Percentiles rank a stretch among this genome's conserved stretches.
Conservation (phyloP, 2,113 vertebrate genomes). For the Sakesphorus luctuosus region DNA sequence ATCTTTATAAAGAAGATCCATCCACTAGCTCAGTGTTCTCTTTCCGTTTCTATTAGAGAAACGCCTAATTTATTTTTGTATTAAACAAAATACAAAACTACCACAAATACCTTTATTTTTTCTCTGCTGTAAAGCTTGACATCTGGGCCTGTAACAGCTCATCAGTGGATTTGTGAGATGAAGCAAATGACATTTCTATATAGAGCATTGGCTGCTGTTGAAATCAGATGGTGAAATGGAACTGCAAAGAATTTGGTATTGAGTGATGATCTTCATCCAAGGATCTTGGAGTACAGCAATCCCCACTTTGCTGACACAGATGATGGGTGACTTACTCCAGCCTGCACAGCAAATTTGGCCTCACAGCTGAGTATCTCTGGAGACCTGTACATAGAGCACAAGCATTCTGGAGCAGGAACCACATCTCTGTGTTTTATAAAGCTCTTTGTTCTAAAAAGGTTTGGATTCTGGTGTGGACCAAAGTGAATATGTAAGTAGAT, state of each 20-base stretch:
- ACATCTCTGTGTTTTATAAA: neutral
- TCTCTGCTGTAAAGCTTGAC: slow-evolving; percentile 15
- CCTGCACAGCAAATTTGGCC: slow-evolving; percentile 2
- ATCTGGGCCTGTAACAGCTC: slow-evolving; percentile 64
- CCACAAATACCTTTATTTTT: neutral
- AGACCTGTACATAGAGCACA: neutral
- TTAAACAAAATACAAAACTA: neutral
- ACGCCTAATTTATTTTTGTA: neutral
- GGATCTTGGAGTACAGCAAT: neutral
- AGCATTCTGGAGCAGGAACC: neutral
- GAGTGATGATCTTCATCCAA: slow-evolving; percentile 46
- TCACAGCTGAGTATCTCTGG: neutral
- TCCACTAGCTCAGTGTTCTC: neutral
- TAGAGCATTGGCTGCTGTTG: slow-evolving; percentile 35
- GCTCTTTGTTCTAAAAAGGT: neutral
- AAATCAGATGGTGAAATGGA: slow-evolving; percentile 58
- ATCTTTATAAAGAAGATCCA: neutral
- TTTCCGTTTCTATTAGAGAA: neutral
- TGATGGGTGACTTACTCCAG: neutral
- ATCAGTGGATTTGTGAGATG: slow-evolving; percentile 60
- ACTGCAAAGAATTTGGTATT: slow-evolving; percentile 40
- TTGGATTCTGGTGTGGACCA: neutral
- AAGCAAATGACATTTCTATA: slow-evolving; percentile 55
- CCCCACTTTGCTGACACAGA: slow-evolving; percentile 10
- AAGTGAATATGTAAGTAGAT: neutral